Percentiles rank a stretch among this genome's conserved stretches.
phyloP scores from a whole-genome alignment of 2,888 invertebrate species.

The Orthosia incerta region DNA sequence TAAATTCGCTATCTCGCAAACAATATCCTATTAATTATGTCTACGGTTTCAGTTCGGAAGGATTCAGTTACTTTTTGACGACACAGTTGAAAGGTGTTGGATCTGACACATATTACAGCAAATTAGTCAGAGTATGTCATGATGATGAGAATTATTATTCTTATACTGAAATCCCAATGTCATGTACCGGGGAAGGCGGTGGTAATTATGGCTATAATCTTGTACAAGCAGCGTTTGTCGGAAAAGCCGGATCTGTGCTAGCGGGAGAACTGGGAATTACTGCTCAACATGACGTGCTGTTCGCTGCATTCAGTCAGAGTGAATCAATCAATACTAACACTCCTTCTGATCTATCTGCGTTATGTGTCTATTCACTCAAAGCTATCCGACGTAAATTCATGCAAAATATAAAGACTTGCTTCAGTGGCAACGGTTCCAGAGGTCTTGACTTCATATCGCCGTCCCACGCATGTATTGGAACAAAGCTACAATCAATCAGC shows the following conservation, averaged over 20 bases:
- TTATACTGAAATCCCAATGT: conserved; percentile 99
- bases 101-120: conserved; percentile 96
- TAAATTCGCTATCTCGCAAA: conserved; percentile 97
- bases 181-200: conserved; percentile 95
- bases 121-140: conserved; percentile 98
- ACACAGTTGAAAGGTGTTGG: conserved; percentile 96
- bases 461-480: conserved; percentile 96
- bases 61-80: conserved; percentile 99
- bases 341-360: conserved; percentile 94
- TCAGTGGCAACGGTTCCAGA: conserved; percentile 95
- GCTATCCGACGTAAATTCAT: conserved; percentile 98
- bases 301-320: conserved; percentile 98
- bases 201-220: conserved; percentile 95
- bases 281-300: conserved; percentile 98
- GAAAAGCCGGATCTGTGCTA: conserved; percentile 97
- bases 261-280: conserved; percentile 97
- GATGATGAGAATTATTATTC: conserved; percentile 99
- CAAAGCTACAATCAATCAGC: conserved; percentile 97
- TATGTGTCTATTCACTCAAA: conserved; percentile 98
- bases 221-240: conserved; percentile 98
- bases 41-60: conserved; percentile 98
- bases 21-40: conserved; percentile 98
- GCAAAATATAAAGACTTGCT: conserved; percentile 98
- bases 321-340: conserved; percentile 93
- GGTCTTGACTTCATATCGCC: conserved; percentile 98